A percentile compares a stretch with the other conserved stretches of the same genome.
phyloP scores from a whole-genome alignment of 2,113 vertebrate species.

The Reinhardtius hippoglossoides region DNA sequence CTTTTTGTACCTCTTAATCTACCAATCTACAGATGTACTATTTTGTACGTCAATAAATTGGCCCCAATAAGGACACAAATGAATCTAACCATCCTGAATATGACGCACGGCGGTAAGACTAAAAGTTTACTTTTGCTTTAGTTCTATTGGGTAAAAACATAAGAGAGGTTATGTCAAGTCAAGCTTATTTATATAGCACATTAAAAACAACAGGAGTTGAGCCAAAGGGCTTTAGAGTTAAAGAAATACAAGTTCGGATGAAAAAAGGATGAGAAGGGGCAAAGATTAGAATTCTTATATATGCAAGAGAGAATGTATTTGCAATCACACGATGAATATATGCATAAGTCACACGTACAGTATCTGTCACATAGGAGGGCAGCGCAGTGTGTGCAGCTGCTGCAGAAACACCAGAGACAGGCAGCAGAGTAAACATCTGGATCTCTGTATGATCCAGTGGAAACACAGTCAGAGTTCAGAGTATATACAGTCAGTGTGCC shows the following conservation, averaged over 20 bases:
- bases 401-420: slow-evolving; percentile 30
- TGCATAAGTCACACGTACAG: background rate
- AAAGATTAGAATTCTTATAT: no score
- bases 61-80: background rate
- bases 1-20: background rate
- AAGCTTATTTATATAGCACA: no score
- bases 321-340: background rate
- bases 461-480: slow-evolving; percentile 36
- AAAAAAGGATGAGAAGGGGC: no score
- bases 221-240: no score
- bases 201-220: background rate
- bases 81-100: background rate
- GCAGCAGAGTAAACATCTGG: slow-evolving; percentile 43
- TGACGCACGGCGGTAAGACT: background rate
- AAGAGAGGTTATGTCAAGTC: background rate
- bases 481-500: background rate
- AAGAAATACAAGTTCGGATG: no score
- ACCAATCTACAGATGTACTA: background rate
- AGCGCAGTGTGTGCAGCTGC: background rate
- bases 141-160: background rate
- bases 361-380: background rate
- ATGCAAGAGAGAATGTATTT: no score
- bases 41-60: background rate
- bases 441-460: slow-evolving; percentile 32
- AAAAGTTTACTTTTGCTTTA: background rate